phyloP scores from a whole-genome alignment of 2,888 invertebrate species.

The Malthinus seriepunctatus region DNA sequence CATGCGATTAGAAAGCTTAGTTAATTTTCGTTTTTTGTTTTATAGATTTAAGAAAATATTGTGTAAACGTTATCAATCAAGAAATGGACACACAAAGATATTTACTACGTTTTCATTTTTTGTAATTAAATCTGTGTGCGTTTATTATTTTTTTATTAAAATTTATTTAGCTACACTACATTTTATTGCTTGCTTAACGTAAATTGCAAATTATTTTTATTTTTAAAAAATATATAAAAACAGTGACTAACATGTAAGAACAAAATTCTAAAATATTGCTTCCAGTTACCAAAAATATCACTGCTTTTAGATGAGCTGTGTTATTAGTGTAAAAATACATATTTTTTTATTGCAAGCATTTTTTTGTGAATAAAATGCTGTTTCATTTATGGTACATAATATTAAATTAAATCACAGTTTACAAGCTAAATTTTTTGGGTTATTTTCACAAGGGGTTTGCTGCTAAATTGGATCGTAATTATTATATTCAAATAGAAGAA shows the following conservation, averaged over 20 bases:
- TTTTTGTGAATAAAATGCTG: slow-evolving; percentile 38
- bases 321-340: slow-evolving; percentile 53
- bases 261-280: slow-evolving; percentile 48
- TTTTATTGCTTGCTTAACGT: slow-evolving; percentile 27
- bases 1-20: slow-evolving; percentile 1
- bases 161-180: slow-evolving; percentile 10
- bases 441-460: not conserved
- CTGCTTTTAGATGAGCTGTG: slow-evolving; percentile 45
- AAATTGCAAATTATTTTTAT: slow-evolving; percentile 22
- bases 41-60: slow-evolving; percentile 9
- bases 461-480: too few species aligned
- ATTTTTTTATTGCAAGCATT: slow-evolving; percentile 50
- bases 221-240: slow-evolving; percentile 19
- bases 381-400: slow-evolving; percentile 25
- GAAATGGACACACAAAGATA: slow-evolving; percentile 27
- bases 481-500: slow-evolving; percentile 1
- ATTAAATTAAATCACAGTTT: slow-evolving; percentile 44
- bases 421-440: slow-evolving; percentile 9
- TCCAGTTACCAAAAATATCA: slow-evolving; percentile 56
- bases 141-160: slow-evolving; percentile 9
- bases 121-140: slow-evolving; percentile 28
- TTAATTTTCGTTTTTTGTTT: not conserved
- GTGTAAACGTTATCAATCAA: slow-evolving; percentile 24
- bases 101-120: slow-evolving; percentile 13
- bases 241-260: slow-evolving; percentile 26